Evolutionary conservation across 2,797 vertebrate genomes (phyloP).

Genomic region (Cottoperca gobio): DNA sequence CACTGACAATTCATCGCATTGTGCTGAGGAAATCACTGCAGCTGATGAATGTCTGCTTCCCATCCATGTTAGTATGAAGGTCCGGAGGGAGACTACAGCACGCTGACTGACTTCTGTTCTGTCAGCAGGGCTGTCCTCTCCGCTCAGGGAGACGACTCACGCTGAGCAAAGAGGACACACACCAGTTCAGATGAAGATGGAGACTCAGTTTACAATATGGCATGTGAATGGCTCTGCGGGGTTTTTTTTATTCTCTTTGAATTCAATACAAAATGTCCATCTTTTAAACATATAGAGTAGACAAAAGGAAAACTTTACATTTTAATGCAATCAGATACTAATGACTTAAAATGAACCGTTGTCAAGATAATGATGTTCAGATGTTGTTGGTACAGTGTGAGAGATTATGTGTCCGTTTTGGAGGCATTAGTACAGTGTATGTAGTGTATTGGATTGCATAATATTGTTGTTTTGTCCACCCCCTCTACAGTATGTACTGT

Average conservation of each 20-base stretch:
- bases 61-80: conserved; percentile 35
- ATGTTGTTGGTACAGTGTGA: conserved; percentile 16
- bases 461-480: conserved; percentile 70
- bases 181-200: not conserved
- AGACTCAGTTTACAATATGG: not conserved
- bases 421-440: conserved; percentile 29
- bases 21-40: conserved; percentile 68
- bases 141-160: not conserved
- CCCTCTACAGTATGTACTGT: conserved; percentile 54
- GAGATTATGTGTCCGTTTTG: conserved; percentile 23
- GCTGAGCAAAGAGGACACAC: not conserved
- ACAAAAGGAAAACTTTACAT: not conserved
- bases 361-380: not conserved
- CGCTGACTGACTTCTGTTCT: conserved; percentile 21
- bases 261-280: not conserved
- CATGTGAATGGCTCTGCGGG: not conserved
- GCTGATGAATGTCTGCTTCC: conserved; percentile 71
- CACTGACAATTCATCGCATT: conserved; percentile 63
- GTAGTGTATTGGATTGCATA: conserved; percentile 69
- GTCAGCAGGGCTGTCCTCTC: conserved; percentile 29
- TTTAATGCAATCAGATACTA: conserved; percentile 3
- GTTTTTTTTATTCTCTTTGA: not conserved
- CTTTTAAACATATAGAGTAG: not conserved
- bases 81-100: conserved; percentile 25
- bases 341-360: not conserved